Conservation (phyloP, 2,113 vertebrate genomes). For the Chauna torquata region DNA sequence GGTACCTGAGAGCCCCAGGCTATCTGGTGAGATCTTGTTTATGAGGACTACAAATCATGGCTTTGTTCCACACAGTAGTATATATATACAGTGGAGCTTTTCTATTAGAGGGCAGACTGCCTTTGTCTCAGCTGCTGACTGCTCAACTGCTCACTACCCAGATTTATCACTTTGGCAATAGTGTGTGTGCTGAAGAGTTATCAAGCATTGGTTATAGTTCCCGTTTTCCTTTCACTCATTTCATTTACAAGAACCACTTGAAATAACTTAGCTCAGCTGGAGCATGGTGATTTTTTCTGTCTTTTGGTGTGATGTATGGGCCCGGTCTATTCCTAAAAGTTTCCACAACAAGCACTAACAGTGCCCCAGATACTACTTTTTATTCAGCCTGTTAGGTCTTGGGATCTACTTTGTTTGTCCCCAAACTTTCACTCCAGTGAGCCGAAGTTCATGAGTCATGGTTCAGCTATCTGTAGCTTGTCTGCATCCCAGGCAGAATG, state of each 20-base stretch:
- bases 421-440: neutral
- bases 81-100: neutral
- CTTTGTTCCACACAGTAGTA: neutral
- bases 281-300: neutral
- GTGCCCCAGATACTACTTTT: neutral
- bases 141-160: neutral
- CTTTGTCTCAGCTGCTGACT: slow-evolving; percentile 33
- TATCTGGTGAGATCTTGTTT: neutral
- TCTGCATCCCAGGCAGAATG: neutral
- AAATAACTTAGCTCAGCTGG: slow-evolving; percentile 17
- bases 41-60: neutral
- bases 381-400: neutral
- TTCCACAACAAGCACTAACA: neutral
- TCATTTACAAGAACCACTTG: slow-evolving; percentile 9
- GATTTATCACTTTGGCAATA: slow-evolving; percentile 34
- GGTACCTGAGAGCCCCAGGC: neutral
- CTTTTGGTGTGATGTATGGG: neutral
- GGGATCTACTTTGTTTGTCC: neutral
- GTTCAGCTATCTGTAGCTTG: neutral
- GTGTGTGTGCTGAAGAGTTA: neutral
- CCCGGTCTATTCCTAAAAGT: neutral
- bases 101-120: slow-evolving; percentile 9
- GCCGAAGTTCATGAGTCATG: neutral
- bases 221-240: slow-evolving; percentile 2
- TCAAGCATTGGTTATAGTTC: neutral